phyloP scores from a whole-genome alignment of 2,888 invertebrate species.

The Oscheius sp. region DNA sequence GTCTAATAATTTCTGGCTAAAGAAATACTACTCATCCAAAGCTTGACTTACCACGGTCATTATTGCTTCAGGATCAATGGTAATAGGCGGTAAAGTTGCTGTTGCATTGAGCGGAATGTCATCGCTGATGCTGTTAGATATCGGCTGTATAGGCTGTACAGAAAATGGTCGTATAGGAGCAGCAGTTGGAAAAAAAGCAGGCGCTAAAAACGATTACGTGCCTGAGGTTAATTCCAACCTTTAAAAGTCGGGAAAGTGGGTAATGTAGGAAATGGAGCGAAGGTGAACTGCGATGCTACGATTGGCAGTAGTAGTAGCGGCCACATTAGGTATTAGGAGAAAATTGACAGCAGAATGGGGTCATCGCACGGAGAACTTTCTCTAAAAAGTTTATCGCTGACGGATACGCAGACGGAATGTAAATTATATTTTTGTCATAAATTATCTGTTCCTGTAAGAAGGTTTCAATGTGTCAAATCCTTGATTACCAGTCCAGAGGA shows the following conservation, averaged over 20 bases:
- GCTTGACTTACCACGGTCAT: constrained; percentile 70
- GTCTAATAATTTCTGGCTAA: constrained; percentile 74
- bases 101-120: constrained; percentile 11
- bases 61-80: constrained; percentile 67
- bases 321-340: constrained; percentile 28
- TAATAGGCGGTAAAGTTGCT: constrained; percentile 38
- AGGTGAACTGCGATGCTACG: constrained; percentile 12
- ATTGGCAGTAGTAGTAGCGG: constrained; percentile 24
- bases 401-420: too few relatives aligned
- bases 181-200: constrained; percentile 7
- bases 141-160: neutral
- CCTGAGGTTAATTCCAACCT: neutral
- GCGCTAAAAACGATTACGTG: neutral
- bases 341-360: constrained; percentile 28
- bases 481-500: too few relatives aligned
- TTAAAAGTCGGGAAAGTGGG: constrained; percentile 7
- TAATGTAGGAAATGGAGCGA: constrained; percentile 24
- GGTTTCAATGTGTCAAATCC: too few relatives aligned
- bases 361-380: constrained; percentile 20
- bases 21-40: constrained; percentile 38
- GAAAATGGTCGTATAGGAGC: constrained; percentile 12
- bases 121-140: constrained; percentile 18
- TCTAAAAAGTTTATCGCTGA: constrained; percentile 1
- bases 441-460: too few relatives aligned
- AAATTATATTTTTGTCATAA: too few relatives aligned